Conservation (phyloP, 2,888 invertebrate genomes). For the Rutpela maculata region DNA sequence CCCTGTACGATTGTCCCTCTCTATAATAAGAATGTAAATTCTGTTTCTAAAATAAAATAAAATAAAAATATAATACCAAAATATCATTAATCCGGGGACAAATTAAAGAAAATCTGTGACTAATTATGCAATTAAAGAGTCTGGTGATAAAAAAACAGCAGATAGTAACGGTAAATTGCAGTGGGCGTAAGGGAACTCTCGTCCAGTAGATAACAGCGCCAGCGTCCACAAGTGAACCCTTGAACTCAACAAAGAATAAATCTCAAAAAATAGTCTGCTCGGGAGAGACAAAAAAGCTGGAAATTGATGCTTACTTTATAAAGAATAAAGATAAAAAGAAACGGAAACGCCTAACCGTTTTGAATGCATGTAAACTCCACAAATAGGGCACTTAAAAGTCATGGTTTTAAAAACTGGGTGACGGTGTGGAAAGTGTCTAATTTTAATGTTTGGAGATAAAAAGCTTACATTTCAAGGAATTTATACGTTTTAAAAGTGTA, state of each 20-base stretch:
- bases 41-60: no score
- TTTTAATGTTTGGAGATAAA: no score
- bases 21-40: no score
- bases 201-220: background rate
- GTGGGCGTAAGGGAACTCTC: background rate
- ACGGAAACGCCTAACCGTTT: background rate
- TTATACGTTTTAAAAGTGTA: no score
- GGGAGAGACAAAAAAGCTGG: constrained; percentile 2
- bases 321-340: constrained; percentile 4
- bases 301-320: background rate
- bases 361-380: background rate
- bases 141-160: background rate
- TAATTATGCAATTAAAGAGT: background rate
- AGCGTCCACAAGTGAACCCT: background rate
- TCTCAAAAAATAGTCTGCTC: background rate
- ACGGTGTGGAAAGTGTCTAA: no score
- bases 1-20: no score
- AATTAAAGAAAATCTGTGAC: background rate
- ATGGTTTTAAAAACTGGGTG: background rate
- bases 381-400: background rate
- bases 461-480: no score
- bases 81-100: no score
- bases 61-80: no score
- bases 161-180: background rate
- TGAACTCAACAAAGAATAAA: background rate